Conservation (phyloP, 2,797 vertebrate species). For the Coreius guichenoti region DNA sequence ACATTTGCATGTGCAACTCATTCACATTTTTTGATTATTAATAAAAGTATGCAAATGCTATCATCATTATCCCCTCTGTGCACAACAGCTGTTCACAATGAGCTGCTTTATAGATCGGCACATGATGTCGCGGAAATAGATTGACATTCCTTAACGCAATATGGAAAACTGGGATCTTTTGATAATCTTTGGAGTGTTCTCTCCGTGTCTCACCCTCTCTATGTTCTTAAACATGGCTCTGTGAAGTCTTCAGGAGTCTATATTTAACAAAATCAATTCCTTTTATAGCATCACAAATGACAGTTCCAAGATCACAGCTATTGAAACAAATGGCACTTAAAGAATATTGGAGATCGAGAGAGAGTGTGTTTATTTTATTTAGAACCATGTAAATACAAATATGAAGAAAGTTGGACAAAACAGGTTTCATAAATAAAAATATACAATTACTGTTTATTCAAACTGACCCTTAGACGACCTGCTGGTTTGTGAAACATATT, state of each 20-base stretch:
- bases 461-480: background rate
- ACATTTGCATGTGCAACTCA: conserved; percentile 73
- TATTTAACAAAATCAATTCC: conserved; percentile 21
- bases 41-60: conserved; percentile 75
- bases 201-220: background rate
- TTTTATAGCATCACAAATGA: conserved; percentile 37
- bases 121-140: conserved; percentile 51
- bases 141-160: background rate
- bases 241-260: conserved; percentile 20
- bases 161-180: background rate
- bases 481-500: background rate
- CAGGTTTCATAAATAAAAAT: background rate
- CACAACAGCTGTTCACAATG: conserved; percentile 72
- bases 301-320: conserved; percentile 20
- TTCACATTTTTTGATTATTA: conserved; percentile 65
- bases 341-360: conserved; percentile 29
- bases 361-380: background rate
- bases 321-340: conserved; percentile 62
- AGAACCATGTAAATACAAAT: background rate
- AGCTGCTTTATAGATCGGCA: conserved; percentile 72
- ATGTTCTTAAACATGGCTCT: background rate
- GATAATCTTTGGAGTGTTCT: background rate
- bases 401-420: background rate
- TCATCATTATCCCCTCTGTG: conserved; percentile 64
- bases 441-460: background rate